A percentile compares a stretch with the other conserved stretches of the same genome.
Evolutionary conservation across 2,113 vertebrate genomes (phyloP).

Genomic region (Microcebus griseorufus): DNA sequence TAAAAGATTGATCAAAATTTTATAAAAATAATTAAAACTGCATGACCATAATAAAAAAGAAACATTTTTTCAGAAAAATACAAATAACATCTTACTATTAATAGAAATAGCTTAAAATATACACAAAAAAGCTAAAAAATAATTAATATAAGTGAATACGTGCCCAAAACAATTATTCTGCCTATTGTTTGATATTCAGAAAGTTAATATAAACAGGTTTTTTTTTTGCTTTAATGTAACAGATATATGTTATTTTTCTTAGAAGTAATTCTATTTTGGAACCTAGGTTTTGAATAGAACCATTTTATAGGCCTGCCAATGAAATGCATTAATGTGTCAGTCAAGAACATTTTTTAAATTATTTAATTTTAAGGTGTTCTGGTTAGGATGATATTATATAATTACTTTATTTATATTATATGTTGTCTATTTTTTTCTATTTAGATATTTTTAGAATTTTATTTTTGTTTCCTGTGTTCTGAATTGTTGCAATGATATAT

Average conservation of each 20-base stretch:
- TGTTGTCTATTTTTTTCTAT: not conserved
- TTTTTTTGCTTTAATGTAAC: not conserved
- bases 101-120: not conserved
- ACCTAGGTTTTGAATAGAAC: not conserved
- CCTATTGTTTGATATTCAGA: not conserved
- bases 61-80: not conserved
- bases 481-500: not conserved
- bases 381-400: not conserved
- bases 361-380: not conserved
- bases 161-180: not conserved
- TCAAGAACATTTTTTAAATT: not conserved
- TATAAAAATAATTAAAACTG: not conserved
- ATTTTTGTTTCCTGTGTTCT: not conserved
- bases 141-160: not conserved
- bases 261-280: not conserved
- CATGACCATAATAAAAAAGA: not conserved
- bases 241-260: not conserved
- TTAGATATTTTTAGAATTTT: not conserved
- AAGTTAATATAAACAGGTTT: not conserved
- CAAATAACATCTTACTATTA: not conserved
- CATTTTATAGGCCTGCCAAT: not conserved
- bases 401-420: not conserved
- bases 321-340: not conserved
- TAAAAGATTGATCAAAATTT: not conserved
- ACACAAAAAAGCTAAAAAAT: not conserved